These are phyloP conservation scores for Sus cebifrons DNA, from an alignment of 2,797 vertebrate genomes.

Conservation along the genomic window DNA sequence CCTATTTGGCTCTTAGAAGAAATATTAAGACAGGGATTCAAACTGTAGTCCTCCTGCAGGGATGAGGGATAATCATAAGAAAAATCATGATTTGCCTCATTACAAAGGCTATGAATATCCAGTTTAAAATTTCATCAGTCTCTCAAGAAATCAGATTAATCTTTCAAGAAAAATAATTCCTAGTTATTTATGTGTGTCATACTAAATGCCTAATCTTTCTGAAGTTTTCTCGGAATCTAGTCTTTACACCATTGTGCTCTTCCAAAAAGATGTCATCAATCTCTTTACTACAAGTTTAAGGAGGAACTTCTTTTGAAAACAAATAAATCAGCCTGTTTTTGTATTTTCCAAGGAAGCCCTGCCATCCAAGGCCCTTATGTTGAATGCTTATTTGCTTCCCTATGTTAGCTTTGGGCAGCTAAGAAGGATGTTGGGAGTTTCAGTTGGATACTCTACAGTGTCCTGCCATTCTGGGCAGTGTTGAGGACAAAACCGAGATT, in stretches of 20 bases:
- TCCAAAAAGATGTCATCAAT: background rate
- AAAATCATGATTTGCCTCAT: background rate
- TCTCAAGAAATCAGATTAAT: background rate
- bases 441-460: background rate
- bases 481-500: constrained; percentile 12
- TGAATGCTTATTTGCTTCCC: background rate
- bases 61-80: background rate
- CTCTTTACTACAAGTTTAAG: background rate
- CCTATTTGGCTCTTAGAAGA: background rate
- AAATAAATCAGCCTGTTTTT: background rate
- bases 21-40: background rate
- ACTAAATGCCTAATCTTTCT: background rate
- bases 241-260: background rate
- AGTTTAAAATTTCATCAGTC: background rate
- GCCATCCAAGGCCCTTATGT: background rate
- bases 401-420: background rate
- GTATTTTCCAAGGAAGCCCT: background rate
- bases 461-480: background rate
- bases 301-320: background rate
- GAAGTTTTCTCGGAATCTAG: background rate
- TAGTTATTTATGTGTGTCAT: background rate
- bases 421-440: background rate
- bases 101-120: background rate
- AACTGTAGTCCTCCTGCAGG: background rate
- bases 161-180: background rate